Evolutionary conservation across 30 jellyfish, hydroid and myxozoan species (phyloP), one percentile per base, ranked within the genome.

Genomic region (Sanderia malayensis): DNA sequence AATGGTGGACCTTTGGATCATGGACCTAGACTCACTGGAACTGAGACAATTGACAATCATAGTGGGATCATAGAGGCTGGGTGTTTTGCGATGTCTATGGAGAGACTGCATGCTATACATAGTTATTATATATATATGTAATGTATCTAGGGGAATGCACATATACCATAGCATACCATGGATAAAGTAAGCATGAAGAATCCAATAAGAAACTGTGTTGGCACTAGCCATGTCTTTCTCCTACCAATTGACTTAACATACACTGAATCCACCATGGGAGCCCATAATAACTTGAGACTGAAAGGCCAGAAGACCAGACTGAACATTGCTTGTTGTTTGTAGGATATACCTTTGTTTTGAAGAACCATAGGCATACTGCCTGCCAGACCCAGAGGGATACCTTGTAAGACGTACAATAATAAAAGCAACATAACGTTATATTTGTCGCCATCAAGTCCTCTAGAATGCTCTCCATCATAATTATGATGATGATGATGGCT

Each of bases 281-380:
- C 99, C 99, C 99, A 94, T 22, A 94, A 73, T 31, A 94, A 82
- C 82, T 94, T 94, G 83, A 94, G 45, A 63, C 99, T 94, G 71
- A 94, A 94, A 0, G 97, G 99, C 97, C 97, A 86, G 65, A 74
- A 86, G 29, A 83, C 99, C 15, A 94, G 78, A 74, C 99, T 94
- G 72, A 86, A 86, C 76, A 94, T 64, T 6, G 97, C 99, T 65
- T 86, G 97, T 21, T 86, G 89, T 44, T 94, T 94, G 76, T 94
- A 86, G 22, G 83, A 46, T 4, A 86, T 68, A 6, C 89, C 79
- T 58, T 89, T 94, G 71, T 83, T 86, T 37, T 94, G 99, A 19
- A 94, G 52, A 17, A 94, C 94, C 96, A 94, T 86, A 2, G 99
- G 97, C 76, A 94, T 80, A 53, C 96, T 86, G 4, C 95, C 99